phyloP scores from a whole-genome alignment of 2,797 vertebrate genomes.

The Macropus fuliginosus region DNA sequence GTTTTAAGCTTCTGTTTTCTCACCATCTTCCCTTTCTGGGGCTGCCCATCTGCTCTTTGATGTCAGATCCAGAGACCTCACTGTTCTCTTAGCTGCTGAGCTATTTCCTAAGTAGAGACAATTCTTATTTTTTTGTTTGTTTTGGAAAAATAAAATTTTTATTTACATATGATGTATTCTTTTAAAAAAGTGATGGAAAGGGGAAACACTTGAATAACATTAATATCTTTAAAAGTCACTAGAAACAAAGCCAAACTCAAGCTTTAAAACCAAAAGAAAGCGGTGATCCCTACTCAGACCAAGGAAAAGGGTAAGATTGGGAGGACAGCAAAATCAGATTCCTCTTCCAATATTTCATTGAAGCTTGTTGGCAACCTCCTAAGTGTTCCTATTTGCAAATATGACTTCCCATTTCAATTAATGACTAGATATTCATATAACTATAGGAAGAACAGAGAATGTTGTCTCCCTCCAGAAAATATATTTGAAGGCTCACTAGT shows the following conservation, averaged over 20 bases:
- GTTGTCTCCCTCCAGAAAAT: neutral
- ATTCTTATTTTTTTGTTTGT: neutral
- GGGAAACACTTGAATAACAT: conserved; percentile 52
- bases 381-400: conserved; percentile 29
- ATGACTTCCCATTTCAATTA: conserved; percentile 1
- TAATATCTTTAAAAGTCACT: conserved; percentile 43
- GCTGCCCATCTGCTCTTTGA: too few species aligned
- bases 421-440: conserved; percentile 16
- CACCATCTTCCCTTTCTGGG: too few species aligned
- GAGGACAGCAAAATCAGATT: neutral
- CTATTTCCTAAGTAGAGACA: too few species aligned
- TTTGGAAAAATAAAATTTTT: conserved; percentile 80
- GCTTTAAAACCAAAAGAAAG: conserved; percentile 54
- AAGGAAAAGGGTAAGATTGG: neutral
- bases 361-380: neutral
- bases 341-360: neutral
- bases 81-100: too few species aligned
- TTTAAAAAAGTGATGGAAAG: conserved; percentile 52
- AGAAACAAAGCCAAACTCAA: conserved; percentile 55
- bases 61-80: too few species aligned
- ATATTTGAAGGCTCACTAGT: neutral
- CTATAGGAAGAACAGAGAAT: conserved; percentile 9
- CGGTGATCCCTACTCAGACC: neutral
- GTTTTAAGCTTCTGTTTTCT: too few species aligned
- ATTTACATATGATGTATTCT: conserved; percentile 74